Base-by-base conservation (phyloP, 2,888 invertebrate species). In the Syritta pipiens region DNA sequence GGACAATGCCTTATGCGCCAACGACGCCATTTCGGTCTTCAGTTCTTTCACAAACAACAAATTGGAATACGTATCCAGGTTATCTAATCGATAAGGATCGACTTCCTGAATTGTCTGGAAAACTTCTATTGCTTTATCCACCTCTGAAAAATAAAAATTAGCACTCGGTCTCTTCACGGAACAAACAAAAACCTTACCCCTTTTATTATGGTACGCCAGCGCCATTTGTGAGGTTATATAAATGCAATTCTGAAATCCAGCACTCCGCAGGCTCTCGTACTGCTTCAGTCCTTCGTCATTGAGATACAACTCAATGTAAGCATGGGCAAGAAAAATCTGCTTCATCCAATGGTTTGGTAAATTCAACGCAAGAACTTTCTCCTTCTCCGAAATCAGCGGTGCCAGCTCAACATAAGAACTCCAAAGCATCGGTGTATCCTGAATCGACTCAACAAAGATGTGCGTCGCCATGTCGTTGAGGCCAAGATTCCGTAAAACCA, bases 11-110 rank as follows among this genome's bases (percentile, higher is more conserved):
- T 94, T 94, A 85, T 99, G 97, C 0, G 99, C 99, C 81, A 99
- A 91, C 87, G 96, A 93, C 1, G 98, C 96, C 82, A 99, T 91
- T 87, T 98, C 97, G 82, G 95, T 96, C 85, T 95, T 93, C 89
- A 96, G 92, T 86, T 97, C 97, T 89, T 96, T 96, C 7, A 99
- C 95, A 86, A 97, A 99, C 5, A 99, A 90, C 60, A 99, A 90
- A 90, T 99, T 99, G 2, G 99, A 99, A 88, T 96, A 98, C 0
- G 96, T 95, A 89, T 99, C 98, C 92, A 99, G 94, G 87, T 98
- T 96, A 85, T 99, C 98, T 30, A 99, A 89, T 40, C 98, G 91
- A 87, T 93, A 98, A 0, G 99, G 99, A 90, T 99, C 99, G 84
- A 92, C 90, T 83, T 93, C 93, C 83, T 95, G 93, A 22, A 99